A percentile compares a stretch with the other conserved stretches of the same genome.
phyloP scores from a whole-genome alignment of 2,797 vertebrate genomes.

The Gallinago stenura region DNA sequence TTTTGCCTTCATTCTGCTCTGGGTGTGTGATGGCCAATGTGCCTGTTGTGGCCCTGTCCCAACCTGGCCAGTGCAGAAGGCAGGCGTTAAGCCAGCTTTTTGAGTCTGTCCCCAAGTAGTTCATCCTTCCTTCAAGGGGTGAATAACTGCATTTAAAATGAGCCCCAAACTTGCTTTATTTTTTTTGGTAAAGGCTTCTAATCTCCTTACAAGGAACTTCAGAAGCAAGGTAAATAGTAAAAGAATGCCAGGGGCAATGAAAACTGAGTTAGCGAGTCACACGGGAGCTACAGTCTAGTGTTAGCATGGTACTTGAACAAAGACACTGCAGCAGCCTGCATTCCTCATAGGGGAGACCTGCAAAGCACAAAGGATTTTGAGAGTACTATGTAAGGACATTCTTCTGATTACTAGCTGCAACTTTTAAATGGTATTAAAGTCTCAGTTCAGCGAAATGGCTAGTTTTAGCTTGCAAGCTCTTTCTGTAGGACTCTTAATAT shows the following conservation, averaged over 20 bases:
- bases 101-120: not conserved
- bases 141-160: conserved; percentile 4
- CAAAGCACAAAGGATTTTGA: not conserved
- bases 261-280: not conserved
- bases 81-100: not conserved
- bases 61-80: not conserved
- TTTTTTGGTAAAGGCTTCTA: not conserved
- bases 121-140: not conserved
- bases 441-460: not conserved
- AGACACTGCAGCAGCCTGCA: not conserved
- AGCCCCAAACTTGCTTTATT: not conserved
- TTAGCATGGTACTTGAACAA: not conserved
- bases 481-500: not conserved
- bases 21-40: accelerated
- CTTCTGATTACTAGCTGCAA: not conserved
- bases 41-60: not conserved
- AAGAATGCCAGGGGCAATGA: not conserved
- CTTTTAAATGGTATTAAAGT: not conserved
- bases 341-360: not conserved
- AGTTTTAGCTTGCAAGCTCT: not conserved
- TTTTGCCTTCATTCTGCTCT: not conserved
- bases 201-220: not conserved
- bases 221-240: conserved; percentile 41
- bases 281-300: not conserved
- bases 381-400: not conserved